Conservation (phyloP, 2,113 vertebrate species). For the Myrmecobius fasciatus region DNA sequence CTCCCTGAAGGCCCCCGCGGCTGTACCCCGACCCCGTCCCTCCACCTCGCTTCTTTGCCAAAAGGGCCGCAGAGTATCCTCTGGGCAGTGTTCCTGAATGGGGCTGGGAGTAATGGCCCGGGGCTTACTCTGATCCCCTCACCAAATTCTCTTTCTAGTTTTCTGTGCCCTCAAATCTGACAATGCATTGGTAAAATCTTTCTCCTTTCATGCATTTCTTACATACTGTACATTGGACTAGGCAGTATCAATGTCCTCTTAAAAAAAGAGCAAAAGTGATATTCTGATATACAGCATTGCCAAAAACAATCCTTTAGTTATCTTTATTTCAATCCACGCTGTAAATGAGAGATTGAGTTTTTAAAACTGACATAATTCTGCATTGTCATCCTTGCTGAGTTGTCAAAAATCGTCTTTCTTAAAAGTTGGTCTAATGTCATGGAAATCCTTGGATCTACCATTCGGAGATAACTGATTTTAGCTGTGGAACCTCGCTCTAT, state of each 20-base stretch:
- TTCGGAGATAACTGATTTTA: constrained; percentile 58
- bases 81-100: neutral
- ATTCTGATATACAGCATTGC: constrained; percentile 62
- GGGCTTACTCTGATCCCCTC: neutral
- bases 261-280: neutral
- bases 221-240: neutral
- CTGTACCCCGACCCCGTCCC: neutral
- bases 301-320: constrained; percentile 35
- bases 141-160: neutral
- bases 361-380: constrained; percentile 25
- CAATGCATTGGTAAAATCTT: neutral
- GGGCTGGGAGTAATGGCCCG: neutral
- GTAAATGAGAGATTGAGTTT: constrained; percentile 16
- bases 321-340: neutral
- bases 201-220: neutral
- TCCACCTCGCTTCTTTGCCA: neutral
- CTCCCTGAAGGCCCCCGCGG: neutral
- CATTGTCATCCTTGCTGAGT: constrained; percentile 32
- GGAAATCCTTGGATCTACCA: constrained; percentile 32
- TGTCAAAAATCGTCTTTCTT: constrained; percentile 57
- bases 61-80: neutral
- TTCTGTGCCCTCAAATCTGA: neutral
- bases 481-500: constrained; percentile 62
- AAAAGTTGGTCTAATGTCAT: constrained; percentile 51
- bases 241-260: neutral